Percentiles rank a stretch among this genome's conserved stretches.
These are phyloP conservation scores for Tanypteryx hageni DNA, from an alignment of 2,888 invertebrate genomes.

Conservation along the genomic window DNA sequence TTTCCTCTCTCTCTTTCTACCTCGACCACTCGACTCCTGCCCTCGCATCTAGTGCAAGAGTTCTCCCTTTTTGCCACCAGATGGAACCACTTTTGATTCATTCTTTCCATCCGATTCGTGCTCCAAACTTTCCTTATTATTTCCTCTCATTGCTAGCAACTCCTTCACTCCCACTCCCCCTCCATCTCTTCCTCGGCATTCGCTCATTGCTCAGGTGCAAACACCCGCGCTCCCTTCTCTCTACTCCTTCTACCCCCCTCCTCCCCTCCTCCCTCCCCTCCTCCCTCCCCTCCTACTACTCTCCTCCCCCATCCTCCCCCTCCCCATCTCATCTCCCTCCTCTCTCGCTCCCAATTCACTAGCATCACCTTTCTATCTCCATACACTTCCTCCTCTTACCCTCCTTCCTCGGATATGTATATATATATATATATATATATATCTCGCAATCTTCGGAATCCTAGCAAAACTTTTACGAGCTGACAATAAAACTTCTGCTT, in stretches of 20 bases:
- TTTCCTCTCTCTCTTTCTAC: neutral
- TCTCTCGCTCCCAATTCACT: neutral
- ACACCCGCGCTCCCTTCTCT: neutral
- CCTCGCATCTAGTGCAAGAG: conserved; percentile 42
- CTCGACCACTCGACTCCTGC: conserved; percentile 6
- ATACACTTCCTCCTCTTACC: neutral
- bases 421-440: neutral
- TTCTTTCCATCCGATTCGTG: conserved; percentile 54
- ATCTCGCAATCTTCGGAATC: neutral
- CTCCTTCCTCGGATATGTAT: neutral
- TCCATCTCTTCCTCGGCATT: neutral
- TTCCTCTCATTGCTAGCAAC: conserved; percentile 1
- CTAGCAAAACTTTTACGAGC: neutral
- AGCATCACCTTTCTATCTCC: neutral
- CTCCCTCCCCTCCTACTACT: neutral
- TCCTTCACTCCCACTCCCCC: neutral
- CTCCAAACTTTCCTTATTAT: conserved; percentile 64
- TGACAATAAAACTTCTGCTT: neutral
- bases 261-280: neutral
- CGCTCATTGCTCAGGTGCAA: conserved; percentile 60
- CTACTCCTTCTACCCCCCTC: neutral
- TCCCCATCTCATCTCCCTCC: neutral
- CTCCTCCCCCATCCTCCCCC: neutral
- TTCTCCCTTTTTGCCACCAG: conserved; percentile 53
- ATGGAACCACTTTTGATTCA: conserved; percentile 58